Evolutionary conservation across 1,140 invertebrate species (phyloP).

Genomic region (Penaeus vannamei): DNA sequence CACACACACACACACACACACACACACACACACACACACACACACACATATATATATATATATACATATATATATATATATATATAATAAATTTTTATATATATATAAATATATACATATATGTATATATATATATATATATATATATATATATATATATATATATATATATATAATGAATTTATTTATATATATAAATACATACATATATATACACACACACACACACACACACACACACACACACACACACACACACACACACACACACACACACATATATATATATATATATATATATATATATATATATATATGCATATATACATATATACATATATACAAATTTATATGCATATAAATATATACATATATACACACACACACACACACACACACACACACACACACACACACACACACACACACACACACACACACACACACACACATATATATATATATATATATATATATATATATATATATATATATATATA

Average conservation of each 20-base stretch:
- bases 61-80: constrained; percentile 16
- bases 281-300: too few species aligned
- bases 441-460: neutral
- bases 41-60: neutral
- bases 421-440: neutral
- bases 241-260: neutral
- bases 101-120: too few species aligned
- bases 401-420: neutral
- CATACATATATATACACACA: neutral
- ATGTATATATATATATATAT: too few species aligned
- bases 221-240: neutral
- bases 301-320: neutral
- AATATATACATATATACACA: neutral
- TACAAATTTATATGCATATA: neutral
- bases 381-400: neutral
- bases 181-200: too few species aligned
- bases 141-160: too few species aligned
- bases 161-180: too few species aligned
- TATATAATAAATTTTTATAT: neutral
- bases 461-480: neutral
- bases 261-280: neutral
- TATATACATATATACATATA: neutral
- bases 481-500: constrained; percentile 19
- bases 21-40: neutral
- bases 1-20: neutral